Conservation (phyloP, 1,140 invertebrate genomes). For the Aphaenogaster ashmeadi region DNA sequence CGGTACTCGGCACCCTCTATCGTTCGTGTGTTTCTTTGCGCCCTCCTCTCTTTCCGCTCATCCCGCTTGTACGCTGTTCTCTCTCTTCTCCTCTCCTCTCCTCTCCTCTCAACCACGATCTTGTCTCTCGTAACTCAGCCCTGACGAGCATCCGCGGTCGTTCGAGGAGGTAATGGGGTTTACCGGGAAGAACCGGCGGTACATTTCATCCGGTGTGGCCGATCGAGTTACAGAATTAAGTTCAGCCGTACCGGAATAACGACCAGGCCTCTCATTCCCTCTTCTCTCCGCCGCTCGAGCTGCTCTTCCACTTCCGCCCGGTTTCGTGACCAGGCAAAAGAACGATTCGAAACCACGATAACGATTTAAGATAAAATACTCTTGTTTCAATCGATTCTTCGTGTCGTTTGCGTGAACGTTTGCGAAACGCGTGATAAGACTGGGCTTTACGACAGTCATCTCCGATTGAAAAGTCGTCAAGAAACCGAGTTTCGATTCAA, state of each 20-base stretch:
- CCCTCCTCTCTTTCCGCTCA: not conserved
- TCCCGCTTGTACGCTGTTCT: not conserved
- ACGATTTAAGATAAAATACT: constrained; percentile 43
- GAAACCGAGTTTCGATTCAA: constrained; percentile 18
- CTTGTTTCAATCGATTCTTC: constrained; percentile 19
- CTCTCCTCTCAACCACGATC: constrained; percentile 18
- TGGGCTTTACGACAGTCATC: too few relatives aligned
- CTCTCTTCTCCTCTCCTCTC: not conserved
- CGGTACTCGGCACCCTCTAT: constrained; percentile 23
- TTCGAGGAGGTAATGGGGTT: constrained; percentile 76
- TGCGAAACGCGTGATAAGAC: constrained; percentile 33
- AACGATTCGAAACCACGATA: constrained; percentile 48
- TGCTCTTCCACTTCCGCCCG: constrained; percentile 23
- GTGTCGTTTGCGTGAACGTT: constrained; percentile 38
- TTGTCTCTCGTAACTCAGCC: constrained; percentile 70
- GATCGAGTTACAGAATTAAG: constrained; percentile 80
- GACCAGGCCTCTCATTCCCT: constrained; percentile 61
- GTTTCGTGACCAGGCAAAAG: constrained; percentile 32
- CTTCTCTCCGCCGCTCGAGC: not conserved
- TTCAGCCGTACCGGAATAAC: constrained; percentile 76
- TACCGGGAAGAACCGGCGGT: constrained; percentile 70
- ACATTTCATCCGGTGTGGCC: constrained; percentile 75
- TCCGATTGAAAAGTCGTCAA: not conserved
- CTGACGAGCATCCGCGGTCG: constrained; percentile 75
- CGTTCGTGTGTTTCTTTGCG: constrained; percentile 34